Conservation (phyloP, 2,113 vertebrate genomes). For the Gymnobelideus leadbeateri region DNA sequence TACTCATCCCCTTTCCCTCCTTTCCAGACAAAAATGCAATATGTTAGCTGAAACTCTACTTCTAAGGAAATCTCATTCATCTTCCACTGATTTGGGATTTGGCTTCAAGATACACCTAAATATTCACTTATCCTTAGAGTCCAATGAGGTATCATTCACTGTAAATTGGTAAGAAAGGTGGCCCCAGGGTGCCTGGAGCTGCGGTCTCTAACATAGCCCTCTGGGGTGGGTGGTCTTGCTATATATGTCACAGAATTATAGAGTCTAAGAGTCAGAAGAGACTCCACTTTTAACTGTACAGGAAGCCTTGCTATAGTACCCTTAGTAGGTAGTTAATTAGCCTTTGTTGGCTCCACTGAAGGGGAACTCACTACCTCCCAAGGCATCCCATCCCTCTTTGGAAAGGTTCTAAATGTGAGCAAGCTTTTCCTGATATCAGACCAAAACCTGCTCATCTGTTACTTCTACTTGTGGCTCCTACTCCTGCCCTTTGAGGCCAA, state of each 20-base stretch:
- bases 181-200: neutral
- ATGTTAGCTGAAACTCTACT: neutral
- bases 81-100: neutral
- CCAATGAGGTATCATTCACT: neutral
- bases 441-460: neutral
- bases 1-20: neutral
- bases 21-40: neutral
- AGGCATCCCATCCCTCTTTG: neutral
- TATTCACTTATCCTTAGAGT: neutral
- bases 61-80: neutral
- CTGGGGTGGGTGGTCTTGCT: neutral
- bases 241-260: neutral
- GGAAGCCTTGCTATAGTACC: neutral
- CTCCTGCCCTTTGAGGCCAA: neutral
- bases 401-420: neutral
- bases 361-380: neutral
- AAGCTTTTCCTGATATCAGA: neutral
- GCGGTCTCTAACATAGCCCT: neutral
- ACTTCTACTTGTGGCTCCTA: neutral
- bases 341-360: neutral
- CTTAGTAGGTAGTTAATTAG: neutral
- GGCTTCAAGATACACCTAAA: neutral
- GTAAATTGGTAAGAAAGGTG: neutral
- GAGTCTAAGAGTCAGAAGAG: neutral
- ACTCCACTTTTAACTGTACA: neutral